Evolutionary conservation across 1,140 invertebrate species (phyloP).

Genomic region (Magallana angulata): DNA sequence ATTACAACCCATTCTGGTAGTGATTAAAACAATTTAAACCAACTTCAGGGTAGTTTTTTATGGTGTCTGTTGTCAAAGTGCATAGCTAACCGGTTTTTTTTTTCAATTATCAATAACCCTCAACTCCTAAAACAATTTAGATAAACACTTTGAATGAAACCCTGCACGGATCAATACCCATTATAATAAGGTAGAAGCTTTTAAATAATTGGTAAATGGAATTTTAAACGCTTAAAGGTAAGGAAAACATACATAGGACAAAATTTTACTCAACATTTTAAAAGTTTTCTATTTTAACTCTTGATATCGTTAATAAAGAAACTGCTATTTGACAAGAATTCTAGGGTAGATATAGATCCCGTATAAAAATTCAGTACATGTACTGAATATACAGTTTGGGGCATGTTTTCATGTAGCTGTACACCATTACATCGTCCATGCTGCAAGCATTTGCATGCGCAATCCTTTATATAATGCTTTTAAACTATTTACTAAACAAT

Average conservation of each 20-base stretch:
- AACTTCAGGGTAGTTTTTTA: not conserved
- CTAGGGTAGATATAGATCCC: no score
- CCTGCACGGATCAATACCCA: constrained; percentile 20
- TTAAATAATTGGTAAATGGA: constrained; percentile 16
- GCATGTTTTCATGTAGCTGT: no score
- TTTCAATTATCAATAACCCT: constrained; percentile 5
- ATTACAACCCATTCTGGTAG: no score
- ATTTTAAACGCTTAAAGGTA: constrained; percentile 10
- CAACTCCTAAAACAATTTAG: constrained; percentile 36
- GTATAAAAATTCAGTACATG: no score
- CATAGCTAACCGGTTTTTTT: constrained; percentile 9
- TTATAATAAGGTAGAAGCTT: constrained; percentile 10
- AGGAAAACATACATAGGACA: not conserved
- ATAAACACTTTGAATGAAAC: constrained; percentile 32
- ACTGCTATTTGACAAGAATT: no score
- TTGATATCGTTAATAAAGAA: no score
- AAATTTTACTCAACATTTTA: not conserved
- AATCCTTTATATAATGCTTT: no score
- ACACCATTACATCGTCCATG: no score
- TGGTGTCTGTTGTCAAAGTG: not conserved
- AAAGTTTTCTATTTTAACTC: no score
- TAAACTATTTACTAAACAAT: no score
- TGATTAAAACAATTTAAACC: not conserved
- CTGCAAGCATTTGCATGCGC: no score
- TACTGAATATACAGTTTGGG: no score